These are phyloP conservation scores for Pangasianodon hypophthalmus DNA, from an alignment of 2,113 vertebrate species.

Conservation along the genomic window DNA sequence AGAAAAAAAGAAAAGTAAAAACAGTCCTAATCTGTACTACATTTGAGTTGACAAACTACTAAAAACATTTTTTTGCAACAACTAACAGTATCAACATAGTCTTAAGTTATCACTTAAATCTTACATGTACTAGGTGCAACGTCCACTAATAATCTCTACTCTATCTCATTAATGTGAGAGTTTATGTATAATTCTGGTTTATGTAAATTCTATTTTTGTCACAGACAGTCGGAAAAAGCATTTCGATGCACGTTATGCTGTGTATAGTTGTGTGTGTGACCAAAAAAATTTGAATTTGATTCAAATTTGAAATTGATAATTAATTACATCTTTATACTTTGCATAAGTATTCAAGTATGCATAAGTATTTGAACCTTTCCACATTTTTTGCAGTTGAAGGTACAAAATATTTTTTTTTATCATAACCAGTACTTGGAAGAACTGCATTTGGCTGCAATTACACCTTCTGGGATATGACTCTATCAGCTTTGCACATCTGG, in stretches of 20 bases:
- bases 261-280: too few species aligned
- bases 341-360: not conserved
- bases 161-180: not conserved
- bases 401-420: too few species aligned
- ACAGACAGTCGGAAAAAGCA: too few species aligned
- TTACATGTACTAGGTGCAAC: not conserved
- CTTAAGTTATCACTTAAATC: too few species aligned
- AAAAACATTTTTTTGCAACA: not conserved
- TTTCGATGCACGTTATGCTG: too few species aligned
- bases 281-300: too few species aligned
- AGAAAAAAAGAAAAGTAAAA: not conserved
- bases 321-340: not conserved
- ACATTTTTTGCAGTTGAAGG: too few species aligned
- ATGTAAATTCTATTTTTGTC: too few species aligned
- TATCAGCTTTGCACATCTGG: conserved; percentile 3
- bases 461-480: not conserved
- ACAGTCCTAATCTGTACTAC: not conserved
- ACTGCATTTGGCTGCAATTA: not conserved
- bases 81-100: not conserved
- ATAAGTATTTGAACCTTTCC: not conserved
- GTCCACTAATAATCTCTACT: not conserved
- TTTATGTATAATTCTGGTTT: not conserved
- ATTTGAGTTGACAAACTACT: not conserved
- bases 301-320: not conserved
- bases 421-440: not conserved